phyloP scores from a whole-genome alignment of 2,888 invertebrate species.

The Oscheius sp. region DNA sequence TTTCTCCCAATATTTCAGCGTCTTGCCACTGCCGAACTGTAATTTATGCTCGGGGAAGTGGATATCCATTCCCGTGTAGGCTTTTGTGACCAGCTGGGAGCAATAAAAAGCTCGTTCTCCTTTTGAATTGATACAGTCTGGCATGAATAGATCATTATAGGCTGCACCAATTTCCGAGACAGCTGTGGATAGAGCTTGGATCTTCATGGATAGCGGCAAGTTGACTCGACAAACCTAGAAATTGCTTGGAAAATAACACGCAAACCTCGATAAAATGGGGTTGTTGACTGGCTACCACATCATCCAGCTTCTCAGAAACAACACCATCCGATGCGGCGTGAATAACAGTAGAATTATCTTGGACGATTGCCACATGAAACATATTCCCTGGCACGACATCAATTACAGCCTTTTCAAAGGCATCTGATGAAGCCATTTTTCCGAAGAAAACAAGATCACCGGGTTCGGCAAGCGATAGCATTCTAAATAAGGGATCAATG shows the following conservation, averaged over 20 bases:
- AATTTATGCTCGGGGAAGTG: slow-evolving; percentile 53
- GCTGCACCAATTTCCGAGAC: slow-evolving; percentile 13
- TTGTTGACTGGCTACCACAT: slow-evolving; percentile 29
- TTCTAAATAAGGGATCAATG: background rate
- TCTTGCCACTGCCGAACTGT: slow-evolving; percentile 44
- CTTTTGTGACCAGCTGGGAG: slow-evolving; percentile 48
- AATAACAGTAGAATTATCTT: slow-evolving; percentile 23
- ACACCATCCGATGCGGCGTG: slow-evolving; percentile 42
- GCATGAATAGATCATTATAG: slow-evolving; percentile 53
- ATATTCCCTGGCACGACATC: slow-evolving; percentile 5
- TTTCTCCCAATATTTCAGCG: slow-evolving; percentile 54
- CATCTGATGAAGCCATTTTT: background rate
- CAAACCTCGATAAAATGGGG: slow-evolving; percentile 36
- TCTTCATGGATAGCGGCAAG: background rate
- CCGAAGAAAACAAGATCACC: slow-evolving; percentile 43
- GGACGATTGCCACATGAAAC: slow-evolving; percentile 40
- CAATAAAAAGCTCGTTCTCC: slow-evolving; percentile 47
- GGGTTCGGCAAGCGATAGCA: slow-evolving; percentile 16
- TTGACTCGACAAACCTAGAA: slow-evolving; percentile 25
- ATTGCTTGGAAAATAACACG: background rate
- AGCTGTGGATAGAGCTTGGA: slow-evolving; percentile 14
- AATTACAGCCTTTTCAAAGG: slow-evolving; percentile 15
- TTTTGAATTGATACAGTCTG: slow-evolving; percentile 38
- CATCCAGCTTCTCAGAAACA: slow-evolving; percentile 22
- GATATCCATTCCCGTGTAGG: slow-evolving; percentile 33